phyloP scores from a whole-genome alignment of 2,888 invertebrate genomes.

The Branchellion lobata region DNA sequence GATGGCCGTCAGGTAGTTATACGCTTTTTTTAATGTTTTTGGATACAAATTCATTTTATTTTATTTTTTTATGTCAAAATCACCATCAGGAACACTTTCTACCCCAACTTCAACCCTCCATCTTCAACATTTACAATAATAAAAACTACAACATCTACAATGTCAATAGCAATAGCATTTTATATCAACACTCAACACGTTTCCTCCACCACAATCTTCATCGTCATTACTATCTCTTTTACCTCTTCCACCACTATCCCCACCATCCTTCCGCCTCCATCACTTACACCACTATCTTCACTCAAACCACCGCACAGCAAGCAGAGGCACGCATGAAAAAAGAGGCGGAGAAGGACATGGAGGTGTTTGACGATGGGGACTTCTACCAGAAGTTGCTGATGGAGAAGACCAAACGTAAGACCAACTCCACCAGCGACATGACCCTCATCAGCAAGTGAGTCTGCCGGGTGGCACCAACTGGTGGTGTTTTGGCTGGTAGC shows the following conservation, averaged over 20 bases:
- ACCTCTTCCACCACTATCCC: no score
- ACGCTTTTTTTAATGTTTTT: conserved; percentile 1
- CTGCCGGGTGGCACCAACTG: not conserved
- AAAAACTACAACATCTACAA: no score
- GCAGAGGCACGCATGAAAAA: not conserved
- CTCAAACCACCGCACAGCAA: not conserved
- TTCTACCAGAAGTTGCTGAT: conserved; percentile 16
- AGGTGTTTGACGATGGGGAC: conserved; percentile 23
- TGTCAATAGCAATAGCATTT: no score
- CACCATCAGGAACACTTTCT: no score
- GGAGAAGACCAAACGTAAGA: conserved; percentile 12
- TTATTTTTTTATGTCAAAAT: no score
- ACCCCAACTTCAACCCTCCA: no score
- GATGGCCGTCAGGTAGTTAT: no score
- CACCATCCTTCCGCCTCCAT: not conserved
- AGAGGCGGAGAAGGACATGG: not conserved
- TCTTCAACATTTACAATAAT: no score
- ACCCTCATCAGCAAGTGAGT: conserved; percentile 10
- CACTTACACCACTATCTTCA: not conserved
- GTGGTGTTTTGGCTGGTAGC: no score
- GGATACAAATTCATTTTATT: not conserved
- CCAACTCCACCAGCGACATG: not conserved
- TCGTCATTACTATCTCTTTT: no score
- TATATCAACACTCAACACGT: no score
- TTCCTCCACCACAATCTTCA: no score